These are phyloP conservation scores for Fragum sueziense DNA, from an alignment of 2,888 invertebrate species.

Conservation along the genomic window DNA sequence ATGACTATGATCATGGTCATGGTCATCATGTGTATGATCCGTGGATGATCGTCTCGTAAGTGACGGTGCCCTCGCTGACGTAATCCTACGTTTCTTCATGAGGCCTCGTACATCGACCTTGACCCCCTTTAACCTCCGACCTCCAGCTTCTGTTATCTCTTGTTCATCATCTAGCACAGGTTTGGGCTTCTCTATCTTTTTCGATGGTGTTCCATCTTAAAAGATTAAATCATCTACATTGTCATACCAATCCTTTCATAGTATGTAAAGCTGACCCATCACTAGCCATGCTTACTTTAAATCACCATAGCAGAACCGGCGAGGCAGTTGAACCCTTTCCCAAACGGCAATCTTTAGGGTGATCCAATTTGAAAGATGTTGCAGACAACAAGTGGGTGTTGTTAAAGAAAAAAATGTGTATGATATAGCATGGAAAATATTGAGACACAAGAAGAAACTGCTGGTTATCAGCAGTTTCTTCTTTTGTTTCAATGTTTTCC, in stretches of 20 bases:
- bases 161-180: constrained; percentile 26
- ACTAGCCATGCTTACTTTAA: too few species aligned
- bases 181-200: constrained; percentile 34
- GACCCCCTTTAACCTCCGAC: constrained; percentile 46
- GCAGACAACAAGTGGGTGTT: too few species aligned
- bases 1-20: constrained; percentile 58
- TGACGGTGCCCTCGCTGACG: constrained; percentile 58
- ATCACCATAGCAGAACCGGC: too few species aligned
- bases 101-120: constrained; percentile 66
- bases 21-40: constrained; percentile 63
- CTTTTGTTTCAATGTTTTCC: too few species aligned
- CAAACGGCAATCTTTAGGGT: too few species aligned
- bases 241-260: not conserved
- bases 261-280: too few species aligned
- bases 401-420: too few species aligned
- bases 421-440: too few species aligned
- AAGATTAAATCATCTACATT: not conserved
- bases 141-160: constrained; percentile 20
- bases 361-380: too few species aligned
- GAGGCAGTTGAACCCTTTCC: too few species aligned
- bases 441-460: too few species aligned
- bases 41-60: constrained; percentile 54
- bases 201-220: not conserved
- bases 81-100: constrained; percentile 63
- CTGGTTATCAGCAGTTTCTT: too few species aligned